These are phyloP conservation scores for Lynx canadensis DNA, from an alignment of 2,113 vertebrate species.

Conservation along the genomic window DNA sequence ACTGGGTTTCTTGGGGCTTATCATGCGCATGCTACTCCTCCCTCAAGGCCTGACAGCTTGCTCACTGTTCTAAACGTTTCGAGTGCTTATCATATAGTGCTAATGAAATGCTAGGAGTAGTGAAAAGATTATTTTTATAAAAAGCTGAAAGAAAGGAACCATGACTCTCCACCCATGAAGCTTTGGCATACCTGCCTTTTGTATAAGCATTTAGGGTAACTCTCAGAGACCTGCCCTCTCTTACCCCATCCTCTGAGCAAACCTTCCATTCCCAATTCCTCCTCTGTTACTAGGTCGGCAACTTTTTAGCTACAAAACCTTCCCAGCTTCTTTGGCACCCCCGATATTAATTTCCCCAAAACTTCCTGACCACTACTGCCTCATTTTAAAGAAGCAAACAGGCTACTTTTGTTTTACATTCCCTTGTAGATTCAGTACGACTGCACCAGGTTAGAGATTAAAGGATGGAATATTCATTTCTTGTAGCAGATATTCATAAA, in stretches of 20 bases:
- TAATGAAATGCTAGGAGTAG: background rate
- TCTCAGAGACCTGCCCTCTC: background rate
- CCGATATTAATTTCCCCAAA: background rate
- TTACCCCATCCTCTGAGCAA: background rate
- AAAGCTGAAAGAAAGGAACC: background rate
- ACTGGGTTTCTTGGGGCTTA: background rate
- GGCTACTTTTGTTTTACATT: background rate
- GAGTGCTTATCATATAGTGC: background rate
- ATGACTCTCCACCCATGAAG: background rate
- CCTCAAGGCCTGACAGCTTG: background rate
- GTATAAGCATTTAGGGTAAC: background rate
- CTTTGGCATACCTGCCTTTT: background rate
- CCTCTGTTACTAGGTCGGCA: background rate
- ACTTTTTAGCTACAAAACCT: background rate
- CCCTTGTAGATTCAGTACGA: background rate
- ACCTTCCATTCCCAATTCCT: background rate
- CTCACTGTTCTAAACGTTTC: background rate
- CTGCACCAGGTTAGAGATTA: conserved; percentile 58
- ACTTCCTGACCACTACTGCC: background rate
- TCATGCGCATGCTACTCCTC: background rate
- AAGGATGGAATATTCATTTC: conserved; percentile 1
- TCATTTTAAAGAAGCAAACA: background rate
- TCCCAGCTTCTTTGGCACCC: background rate
- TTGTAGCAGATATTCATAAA: conserved; percentile 50
- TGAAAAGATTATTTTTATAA: background rate